phyloP scores from a whole-genome alignment of 2,888 invertebrate genomes.

The Masnerella sp. region DNA sequence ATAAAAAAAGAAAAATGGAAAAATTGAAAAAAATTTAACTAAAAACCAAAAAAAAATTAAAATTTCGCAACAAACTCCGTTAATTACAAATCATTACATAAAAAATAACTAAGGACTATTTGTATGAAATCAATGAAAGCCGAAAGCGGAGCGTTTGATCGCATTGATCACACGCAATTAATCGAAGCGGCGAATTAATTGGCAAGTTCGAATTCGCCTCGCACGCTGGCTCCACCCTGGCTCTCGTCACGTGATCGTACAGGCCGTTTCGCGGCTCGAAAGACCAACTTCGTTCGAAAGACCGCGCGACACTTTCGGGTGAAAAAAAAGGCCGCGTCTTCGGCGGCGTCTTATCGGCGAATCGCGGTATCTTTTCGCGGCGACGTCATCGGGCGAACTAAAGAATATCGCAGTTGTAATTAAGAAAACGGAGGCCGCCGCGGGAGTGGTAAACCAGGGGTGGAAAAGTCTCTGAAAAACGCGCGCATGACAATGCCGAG shows the following conservation, averaged over 20 bases:
- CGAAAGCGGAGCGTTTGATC: conserved; percentile 17
- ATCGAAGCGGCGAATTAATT: conserved; percentile 14
- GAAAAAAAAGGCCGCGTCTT: background rate
- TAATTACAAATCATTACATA: conserved; percentile 11
- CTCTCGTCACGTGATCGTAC: no score
- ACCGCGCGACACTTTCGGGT: background rate
- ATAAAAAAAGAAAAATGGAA: no score
- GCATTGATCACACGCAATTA: conserved; percentile 14
- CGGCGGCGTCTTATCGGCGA: conserved; percentile 35
- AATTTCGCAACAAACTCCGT: conserved; percentile 9
- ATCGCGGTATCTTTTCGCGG: conserved; percentile 74
- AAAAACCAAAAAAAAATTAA: conserved; percentile 2
- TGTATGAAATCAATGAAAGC: conserved; percentile 15
- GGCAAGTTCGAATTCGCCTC: background rate
- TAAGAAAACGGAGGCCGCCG: conserved; percentile 75
- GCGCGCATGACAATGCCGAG: conserved; percentile 78
- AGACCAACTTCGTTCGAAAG: no score
- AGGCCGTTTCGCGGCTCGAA: no score
- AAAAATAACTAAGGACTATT: no score
- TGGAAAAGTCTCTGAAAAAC: conserved; percentile 77
- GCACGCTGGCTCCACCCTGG: background rate
- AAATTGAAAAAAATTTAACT: background rate
- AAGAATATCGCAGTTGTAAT: conserved; percentile 77
- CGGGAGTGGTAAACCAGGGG: conserved; percentile 72
- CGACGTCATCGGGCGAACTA: conserved; percentile 77